Conservation (phyloP, 2,797 vertebrate genomes). For the Botia almorhae region DNA sequence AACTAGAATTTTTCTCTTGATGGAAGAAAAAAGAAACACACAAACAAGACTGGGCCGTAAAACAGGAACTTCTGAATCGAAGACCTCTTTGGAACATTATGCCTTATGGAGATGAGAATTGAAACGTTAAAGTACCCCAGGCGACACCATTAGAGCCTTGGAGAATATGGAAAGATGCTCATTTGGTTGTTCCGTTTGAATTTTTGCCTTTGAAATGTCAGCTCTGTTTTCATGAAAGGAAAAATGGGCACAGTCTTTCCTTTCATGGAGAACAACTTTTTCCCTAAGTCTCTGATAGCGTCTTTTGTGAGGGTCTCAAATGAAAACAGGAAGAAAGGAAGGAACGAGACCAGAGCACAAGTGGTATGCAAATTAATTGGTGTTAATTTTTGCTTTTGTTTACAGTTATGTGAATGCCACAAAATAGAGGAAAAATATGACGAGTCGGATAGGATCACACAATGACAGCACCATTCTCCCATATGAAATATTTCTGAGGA, state of each 20-base stretch:
- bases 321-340: constrained; percentile 35
- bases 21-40: constrained; percentile 26
- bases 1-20: constrained; percentile 57
- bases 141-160: constrained; percentile 41
- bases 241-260: constrained; percentile 27
- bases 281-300: constrained; percentile 36
- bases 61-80: constrained; percentile 61
- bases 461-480: constrained; percentile 66
- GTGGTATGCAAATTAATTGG: constrained; percentile 48
- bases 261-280: constrained; percentile 34
- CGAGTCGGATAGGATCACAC: constrained; percentile 65
- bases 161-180: constrained; percentile 33
- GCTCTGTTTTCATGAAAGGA: constrained; percentile 41
- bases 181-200: constrained; percentile 40
- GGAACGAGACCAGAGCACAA: constrained; percentile 26
- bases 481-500: constrained; percentile 72
- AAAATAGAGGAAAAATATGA: constrained; percentile 38
- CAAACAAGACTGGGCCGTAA: constrained; percentile 61
- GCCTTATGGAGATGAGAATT: constrained; percentile 47
- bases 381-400: constrained; percentile 49
- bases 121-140: constrained; percentile 43
- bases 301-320: constrained; percentile 47
- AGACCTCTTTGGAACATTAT: constrained; percentile 54
- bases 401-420: constrained; percentile 72
- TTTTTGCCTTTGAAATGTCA: constrained; percentile 45